These are phyloP conservation scores for Opisthograptis luteolata DNA, from an alignment of 2,888 invertebrate species.

Conservation along the genomic window DNA sequence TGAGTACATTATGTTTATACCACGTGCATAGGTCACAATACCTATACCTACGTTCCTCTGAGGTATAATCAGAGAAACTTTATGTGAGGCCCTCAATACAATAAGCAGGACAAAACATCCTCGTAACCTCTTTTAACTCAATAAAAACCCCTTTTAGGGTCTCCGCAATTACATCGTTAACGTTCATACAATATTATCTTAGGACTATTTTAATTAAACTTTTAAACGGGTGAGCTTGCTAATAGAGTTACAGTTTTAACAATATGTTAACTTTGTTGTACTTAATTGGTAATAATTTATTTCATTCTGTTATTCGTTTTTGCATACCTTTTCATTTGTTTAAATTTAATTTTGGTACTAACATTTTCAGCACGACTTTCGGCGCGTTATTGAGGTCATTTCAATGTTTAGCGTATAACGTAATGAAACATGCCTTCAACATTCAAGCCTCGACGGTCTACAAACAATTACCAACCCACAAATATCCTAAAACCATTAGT, in stretches of 20 bases:
- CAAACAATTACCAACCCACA: too few relatives aligned
- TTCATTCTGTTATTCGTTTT: neutral
- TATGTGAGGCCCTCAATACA: slow-evolving; percentile 21
- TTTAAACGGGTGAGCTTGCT: slow-evolving; percentile 51
- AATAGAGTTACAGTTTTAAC: slow-evolving; percentile 40
- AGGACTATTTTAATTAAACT: slow-evolving; percentile 68
- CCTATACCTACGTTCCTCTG: slow-evolving; percentile 12
- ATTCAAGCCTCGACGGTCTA: too few relatives aligned
- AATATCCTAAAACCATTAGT: too few relatives aligned
- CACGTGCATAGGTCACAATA: neutral
- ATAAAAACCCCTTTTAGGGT: slow-evolving; percentile 50
- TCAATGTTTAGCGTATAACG: too few relatives aligned
- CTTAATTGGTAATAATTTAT: neutral
- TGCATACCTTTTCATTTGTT: neutral
- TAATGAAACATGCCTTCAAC: too few relatives aligned
- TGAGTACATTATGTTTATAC: slow-evolving; percentile 2
- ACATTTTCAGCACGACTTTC: too few relatives aligned
- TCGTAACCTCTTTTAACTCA: slow-evolving; percentile 40
- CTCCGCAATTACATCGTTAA: slow-evolving; percentile 50
- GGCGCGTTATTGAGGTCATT: too few relatives aligned
- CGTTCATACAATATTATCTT: slow-evolving; percentile 62
- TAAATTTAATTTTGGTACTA: neutral
- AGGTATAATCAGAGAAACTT: slow-evolving; percentile 12
- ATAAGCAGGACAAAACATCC: slow-evolving; percentile 29
- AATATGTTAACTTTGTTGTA: slow-evolving; percentile 16